Evolutionary conservation across 1,140 invertebrate genomes (phyloP).

Genomic region (Holcopasites calliopsidis): DNA sequence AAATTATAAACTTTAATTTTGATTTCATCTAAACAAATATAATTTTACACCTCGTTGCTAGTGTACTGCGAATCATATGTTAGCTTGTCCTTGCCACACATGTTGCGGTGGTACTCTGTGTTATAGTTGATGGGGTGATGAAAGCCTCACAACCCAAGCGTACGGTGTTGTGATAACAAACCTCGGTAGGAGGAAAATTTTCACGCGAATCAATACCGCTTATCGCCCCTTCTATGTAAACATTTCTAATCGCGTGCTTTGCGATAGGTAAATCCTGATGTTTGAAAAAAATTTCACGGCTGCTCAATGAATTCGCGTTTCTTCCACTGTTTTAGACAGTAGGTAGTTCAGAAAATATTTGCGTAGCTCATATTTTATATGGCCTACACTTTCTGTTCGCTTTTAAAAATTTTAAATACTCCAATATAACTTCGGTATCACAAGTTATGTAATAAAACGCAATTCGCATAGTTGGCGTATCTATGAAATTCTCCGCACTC

Average conservation of each 20-base stretch:
- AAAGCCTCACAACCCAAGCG: background rate
- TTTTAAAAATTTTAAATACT: background rate
- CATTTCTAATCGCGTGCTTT: conserved; percentile 2
- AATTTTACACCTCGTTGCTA: no score
- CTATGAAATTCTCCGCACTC: background rate
- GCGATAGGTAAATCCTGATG: background rate
- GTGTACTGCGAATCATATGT: no score
- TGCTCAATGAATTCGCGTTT: background rate
- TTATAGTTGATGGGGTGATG: background rate
- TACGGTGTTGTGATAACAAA: conserved; percentile 30
- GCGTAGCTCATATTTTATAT: no score
- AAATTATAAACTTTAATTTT: no score
- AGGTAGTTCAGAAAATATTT: background rate
- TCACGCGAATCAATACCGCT: conserved; percentile 34
- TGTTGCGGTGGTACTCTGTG: no score
- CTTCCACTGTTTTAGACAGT: background rate
- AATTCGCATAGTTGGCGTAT: background rate
- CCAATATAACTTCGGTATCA: background rate
- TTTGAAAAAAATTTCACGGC: background rate
- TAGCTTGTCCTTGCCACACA: no score
- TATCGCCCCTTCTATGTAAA: conserved; percentile 33
- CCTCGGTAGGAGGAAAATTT: conserved; percentile 23
- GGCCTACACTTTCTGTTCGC: background rate
- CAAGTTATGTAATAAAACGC: background rate
- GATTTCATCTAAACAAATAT: no score